Base-by-base conservation (phyloP, 1,140 invertebrate genomes). In the Zaprionus kolodkinae region DNA sequence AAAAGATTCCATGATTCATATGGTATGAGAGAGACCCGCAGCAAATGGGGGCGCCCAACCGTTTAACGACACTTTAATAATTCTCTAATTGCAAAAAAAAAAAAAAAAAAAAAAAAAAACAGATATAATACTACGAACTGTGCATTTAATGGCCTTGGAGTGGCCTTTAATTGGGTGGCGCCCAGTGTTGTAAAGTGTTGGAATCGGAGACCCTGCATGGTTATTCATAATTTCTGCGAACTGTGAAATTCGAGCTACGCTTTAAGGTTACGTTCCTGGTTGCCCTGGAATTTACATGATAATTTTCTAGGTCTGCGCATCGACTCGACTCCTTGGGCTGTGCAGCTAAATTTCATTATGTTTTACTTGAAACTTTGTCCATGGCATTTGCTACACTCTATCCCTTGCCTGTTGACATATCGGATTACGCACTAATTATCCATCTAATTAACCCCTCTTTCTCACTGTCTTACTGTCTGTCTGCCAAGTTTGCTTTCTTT, bases 361-460 rank as follows among this genome's bases (percentile, higher is more conserved):
- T 50, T 50, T 5, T 45, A 45, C 40, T 7, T 25, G 12, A 25
- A 38, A 15, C 61, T 57, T 27, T 17, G 27, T 30, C 27, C 27
- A 30, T 30, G n/a, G 25, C 25, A 38, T 11, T 25, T 6, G 13
- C 36, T 30, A 21, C 35, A 33, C 13, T 21, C 2, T 35, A n/a
- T 30, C 40, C 27, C 76, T 36, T 33, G 33, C 13, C 70, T 89
- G 85, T 89, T 89, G 85, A 89, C 86, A 89, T 89, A 89, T 89
- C 85, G 85, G 85, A 89, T 89, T 89, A 89, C 85, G 81, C 86
- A 89, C 85, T 89, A 89, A 89, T 89, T 89, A 89, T 89, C 86
- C 85, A 81, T 85, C 85, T 89, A 89, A 89, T 89, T 89, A 89
- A 89, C 85, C 85, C 85, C 89, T 89, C 80, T 30, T 3, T 30